phyloP scores from a whole-genome alignment of 1,140 invertebrate species.

The Drepana arcuata region DNA sequence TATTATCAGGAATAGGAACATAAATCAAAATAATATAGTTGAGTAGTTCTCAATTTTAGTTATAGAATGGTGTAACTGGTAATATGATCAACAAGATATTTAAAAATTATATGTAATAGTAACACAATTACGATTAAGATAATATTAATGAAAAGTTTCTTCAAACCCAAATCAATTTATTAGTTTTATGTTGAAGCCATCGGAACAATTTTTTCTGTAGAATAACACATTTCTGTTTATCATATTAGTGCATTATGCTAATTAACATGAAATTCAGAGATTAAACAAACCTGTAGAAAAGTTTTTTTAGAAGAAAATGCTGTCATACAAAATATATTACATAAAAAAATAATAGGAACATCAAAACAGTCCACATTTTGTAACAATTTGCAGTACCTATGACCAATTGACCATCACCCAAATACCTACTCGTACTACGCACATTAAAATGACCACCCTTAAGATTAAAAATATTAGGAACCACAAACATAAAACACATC shows the following conservation, averaged over 20 bases:
- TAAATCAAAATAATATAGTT: constrained; percentile 6
- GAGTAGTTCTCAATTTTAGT: constrained; percentile 6
- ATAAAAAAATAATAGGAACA: constrained; percentile 7
- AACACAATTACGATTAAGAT: constrained; percentile 7
- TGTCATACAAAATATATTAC: constrained; percentile 8
- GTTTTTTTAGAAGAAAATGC: constrained; percentile 7
- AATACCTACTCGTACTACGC: no score
- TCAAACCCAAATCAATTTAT: constrained; percentile 6
- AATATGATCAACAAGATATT: constrained; percentile 6
- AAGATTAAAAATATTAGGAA: no score
- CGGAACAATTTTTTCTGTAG: constrained; percentile 4
- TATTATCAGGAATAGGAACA: constrained; percentile 8
- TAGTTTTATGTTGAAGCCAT: constrained; percentile 7
- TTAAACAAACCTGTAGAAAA: constrained; percentile 2
- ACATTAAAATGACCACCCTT: no score
- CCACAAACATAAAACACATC: no score
- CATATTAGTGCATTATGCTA: no score
- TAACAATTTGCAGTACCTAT: no score
- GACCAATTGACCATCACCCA: no score
- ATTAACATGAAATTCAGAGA: no score
- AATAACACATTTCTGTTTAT: constrained; percentile 7
- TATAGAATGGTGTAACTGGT: constrained; percentile 5
- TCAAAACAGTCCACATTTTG: no score
- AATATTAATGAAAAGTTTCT: constrained; percentile 6
- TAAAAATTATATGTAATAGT: constrained; percentile 4